Conservation (phyloP, 2,797 vertebrate genomes). For the Petrocephalus sullivani region DNA sequence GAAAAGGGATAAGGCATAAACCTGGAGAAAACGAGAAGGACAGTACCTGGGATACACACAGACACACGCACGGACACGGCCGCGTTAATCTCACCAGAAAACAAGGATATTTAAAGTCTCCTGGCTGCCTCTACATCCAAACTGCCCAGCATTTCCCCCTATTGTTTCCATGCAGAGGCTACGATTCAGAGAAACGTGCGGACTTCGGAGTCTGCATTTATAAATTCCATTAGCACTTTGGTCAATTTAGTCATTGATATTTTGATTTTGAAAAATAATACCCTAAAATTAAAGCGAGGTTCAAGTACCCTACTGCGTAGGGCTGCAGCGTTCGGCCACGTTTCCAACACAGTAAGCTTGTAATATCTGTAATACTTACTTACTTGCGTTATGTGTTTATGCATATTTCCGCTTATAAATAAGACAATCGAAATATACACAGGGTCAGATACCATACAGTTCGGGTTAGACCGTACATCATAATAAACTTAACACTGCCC, state of each 20-base stretch:
- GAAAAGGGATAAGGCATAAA: background rate
- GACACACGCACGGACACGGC: background rate
- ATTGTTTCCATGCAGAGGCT: background rate
- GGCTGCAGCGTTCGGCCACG: background rate
- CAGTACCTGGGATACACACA: background rate
- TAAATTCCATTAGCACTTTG: background rate
- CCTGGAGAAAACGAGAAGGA: background rate
- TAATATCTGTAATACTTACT: background rate
- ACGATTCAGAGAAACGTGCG: background rate
- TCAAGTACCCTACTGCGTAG: background rate
- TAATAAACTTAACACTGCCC: background rate
- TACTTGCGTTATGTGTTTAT: background rate
- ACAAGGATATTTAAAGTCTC: background rate
- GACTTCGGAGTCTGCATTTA: background rate
- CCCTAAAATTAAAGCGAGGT: background rate
- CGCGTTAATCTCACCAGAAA: background rate
- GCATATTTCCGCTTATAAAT: background rate
- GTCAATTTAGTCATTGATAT: background rate
- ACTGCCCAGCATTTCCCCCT: background rate
- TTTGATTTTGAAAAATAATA: background rate
- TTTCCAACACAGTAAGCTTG: background rate
- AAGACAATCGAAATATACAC: background rate
- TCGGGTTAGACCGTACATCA: background rate
- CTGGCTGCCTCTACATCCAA: background rate
- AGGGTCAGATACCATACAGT: background rate